Percentiles rank a stretch among this genome's conserved stretches.
phyloP scores from a whole-genome alignment of 2,113 vertebrate species.

The Lamprotornis superbus region DNA sequence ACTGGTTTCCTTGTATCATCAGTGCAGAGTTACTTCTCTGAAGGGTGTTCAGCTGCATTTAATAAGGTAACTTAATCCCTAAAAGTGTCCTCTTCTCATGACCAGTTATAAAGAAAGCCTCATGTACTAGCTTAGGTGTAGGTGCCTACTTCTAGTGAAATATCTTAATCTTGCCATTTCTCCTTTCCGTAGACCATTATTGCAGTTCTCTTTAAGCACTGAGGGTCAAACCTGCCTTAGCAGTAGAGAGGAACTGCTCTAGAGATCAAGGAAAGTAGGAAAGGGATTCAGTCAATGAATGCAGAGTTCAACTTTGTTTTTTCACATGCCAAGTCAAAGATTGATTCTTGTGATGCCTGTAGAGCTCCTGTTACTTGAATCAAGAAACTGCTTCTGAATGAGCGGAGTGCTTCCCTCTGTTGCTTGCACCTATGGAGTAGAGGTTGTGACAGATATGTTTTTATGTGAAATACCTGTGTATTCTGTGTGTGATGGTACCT shows the following conservation, averaged over 20 bases:
- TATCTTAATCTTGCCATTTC: not conserved
- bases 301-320: conserved; percentile 20
- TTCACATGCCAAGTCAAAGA: not conserved
- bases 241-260: not conserved
- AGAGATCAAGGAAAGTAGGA: not conserved
- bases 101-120: not conserved
- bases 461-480: not conserved
- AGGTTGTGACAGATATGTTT: conserved; percentile 7
- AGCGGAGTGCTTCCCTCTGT: conserved; percentile 5
- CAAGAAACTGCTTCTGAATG: not conserved
- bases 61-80: not conserved
- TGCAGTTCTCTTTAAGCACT: not conserved
- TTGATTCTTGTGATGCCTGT: not conserved
- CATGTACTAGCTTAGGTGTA: not conserved
- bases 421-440: not conserved
- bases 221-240: not conserved
- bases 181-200: not conserved
- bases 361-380: not conserved
- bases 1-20: not conserved
- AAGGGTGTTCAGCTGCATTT: not conserved
- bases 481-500: not conserved
- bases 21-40: not conserved
- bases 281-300: not conserved
- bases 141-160: not conserved
- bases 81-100: not conserved